Evolutionary conservation across 2,888 invertebrate species (phyloP).

Genomic region (Tigriopus californicus): DNA sequence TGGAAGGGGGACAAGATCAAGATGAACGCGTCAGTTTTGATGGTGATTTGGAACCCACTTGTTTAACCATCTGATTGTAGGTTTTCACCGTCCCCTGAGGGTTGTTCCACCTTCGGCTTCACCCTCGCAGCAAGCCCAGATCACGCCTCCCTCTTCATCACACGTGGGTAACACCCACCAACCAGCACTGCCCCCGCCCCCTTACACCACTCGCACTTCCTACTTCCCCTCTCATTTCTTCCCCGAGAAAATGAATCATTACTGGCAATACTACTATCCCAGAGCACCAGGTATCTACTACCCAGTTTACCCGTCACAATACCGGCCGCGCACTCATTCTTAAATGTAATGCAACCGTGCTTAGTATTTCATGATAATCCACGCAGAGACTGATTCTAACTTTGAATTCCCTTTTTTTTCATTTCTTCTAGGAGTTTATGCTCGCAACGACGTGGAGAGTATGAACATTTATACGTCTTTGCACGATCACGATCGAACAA

Average conservation of each 20-base stretch:
- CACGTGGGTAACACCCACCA: not conserved
- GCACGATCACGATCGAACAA: slow-evolving; percentile 2
- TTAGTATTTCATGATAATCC: too few relatives aligned
- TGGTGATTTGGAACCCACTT: not conserved
- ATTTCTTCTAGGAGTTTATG: not conserved
- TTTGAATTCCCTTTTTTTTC: too few relatives aligned
- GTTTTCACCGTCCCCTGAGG: slow-evolving; percentile 9
- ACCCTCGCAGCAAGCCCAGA: not conserved
- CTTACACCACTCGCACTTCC: slow-evolving; percentile 3
- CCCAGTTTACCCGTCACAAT: too few relatives aligned
- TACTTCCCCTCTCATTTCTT: slow-evolving; percentile 11
- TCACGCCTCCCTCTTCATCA: not conserved
- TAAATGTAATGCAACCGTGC: too few relatives aligned
- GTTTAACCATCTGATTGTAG: not conserved
- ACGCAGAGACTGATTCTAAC: too few relatives aligned
- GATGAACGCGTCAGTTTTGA: not conserved
- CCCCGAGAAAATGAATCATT: slow-evolving; percentile 8
- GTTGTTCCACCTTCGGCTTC: slow-evolving; percentile 9
- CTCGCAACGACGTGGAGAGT: not conserved
- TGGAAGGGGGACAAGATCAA: not conserved
- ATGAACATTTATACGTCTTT: slow-evolving; percentile 2
- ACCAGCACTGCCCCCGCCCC: not conserved
- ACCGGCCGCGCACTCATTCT: too few relatives aligned
- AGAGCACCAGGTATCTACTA: slow-evolving; percentile 3
- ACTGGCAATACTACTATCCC: slow-evolving; percentile 11